phyloP scores from a whole-genome alignment of 2,797 vertebrate genomes.

The Microctenopoma lineatum region DNA sequence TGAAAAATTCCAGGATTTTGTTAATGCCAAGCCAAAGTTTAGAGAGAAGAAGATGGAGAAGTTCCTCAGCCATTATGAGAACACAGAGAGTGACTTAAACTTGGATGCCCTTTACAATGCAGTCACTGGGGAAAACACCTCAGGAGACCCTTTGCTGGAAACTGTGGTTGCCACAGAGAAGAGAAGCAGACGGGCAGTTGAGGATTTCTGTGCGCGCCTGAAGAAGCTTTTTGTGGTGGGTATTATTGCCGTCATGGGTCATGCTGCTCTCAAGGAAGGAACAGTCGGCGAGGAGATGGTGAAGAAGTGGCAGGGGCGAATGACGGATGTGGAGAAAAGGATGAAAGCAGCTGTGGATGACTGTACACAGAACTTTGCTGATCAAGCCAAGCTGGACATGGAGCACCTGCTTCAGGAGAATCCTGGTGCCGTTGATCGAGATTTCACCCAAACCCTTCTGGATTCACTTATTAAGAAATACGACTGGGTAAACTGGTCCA shows the following conservation, averaged over 20 bases:
- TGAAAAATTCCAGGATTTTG: conserved; percentile 85
- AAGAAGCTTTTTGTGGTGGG: conserved; percentile 86
- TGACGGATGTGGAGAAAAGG: conserved; percentile 82
- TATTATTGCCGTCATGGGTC: conserved; percentile 84
- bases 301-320: conserved; percentile 83
- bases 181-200: conserved; percentile 79
- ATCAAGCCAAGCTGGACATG: conserved; percentile 82
- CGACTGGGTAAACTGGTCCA: conserved; percentile 86
- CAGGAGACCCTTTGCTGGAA: conserved; percentile 80
- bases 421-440: conserved; percentile 48
- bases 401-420: conserved; percentile 71
- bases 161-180: conserved; percentile 75
- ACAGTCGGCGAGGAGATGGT: conserved; percentile 74
- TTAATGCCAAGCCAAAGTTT: conserved; percentile 82
- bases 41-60: conserved; percentile 85
- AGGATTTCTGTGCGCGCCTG: conserved; percentile 84
- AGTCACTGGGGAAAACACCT: conserved; percentile 73
- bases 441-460: conserved; percentile 76
- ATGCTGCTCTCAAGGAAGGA: conserved; percentile 81
- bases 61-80: conserved; percentile 83
- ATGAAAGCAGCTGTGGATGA: conserved; percentile 87
- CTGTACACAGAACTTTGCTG: conserved; percentile 80
- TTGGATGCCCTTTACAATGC: conserved; percentile 83
- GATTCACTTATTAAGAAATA: conserved; percentile 81
- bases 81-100: conserved; percentile 81